A percentile compares a stretch with the other conserved stretches of the same genome.
phyloP scores from a whole-genome alignment of 37 sponge, comb jelly and placozoan species.

The Aplysina aerophoba region DNA sequence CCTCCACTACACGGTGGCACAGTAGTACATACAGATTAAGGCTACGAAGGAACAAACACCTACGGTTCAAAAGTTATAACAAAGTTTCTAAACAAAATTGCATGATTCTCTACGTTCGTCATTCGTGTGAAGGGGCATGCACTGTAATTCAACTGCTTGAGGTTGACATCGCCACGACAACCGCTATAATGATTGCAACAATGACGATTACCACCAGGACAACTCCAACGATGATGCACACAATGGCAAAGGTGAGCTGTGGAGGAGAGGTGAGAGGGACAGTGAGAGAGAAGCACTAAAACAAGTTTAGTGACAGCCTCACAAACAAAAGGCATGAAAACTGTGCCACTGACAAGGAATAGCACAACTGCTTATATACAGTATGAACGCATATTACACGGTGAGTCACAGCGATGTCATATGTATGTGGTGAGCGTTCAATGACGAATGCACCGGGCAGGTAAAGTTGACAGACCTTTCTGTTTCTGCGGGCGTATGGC shows the following conservation, averaged over 20 bases:
- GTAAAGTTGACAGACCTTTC: background rate
- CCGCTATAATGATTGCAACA: background rate
- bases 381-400: too few species aligned
- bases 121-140: background rate
- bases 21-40: constrained; percentile 1
- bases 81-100: background rate
- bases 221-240: constrained; percentile 17
- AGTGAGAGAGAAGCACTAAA: background rate
- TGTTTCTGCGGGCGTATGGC: background rate
- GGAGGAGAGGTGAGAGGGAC: background rate
- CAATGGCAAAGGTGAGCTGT: constrained; percentile 10
- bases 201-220: background rate
- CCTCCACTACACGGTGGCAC: too few species aligned
- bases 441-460: background rate
- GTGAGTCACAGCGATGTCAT: too few species aligned
- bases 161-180: background rate
- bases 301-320: background rate
- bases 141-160: too few species aligned
- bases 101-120: background rate
- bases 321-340: too few species aligned
- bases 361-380: too few species aligned
- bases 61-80: background rate
- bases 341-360: background rate
- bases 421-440: too few species aligned
- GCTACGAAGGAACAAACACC: background rate